Evolutionary conservation across 2,113 vertebrate genomes (phyloP), one percentile per base, ranked within the genome.

Genomic region (Ellobius talpinus): DNA sequence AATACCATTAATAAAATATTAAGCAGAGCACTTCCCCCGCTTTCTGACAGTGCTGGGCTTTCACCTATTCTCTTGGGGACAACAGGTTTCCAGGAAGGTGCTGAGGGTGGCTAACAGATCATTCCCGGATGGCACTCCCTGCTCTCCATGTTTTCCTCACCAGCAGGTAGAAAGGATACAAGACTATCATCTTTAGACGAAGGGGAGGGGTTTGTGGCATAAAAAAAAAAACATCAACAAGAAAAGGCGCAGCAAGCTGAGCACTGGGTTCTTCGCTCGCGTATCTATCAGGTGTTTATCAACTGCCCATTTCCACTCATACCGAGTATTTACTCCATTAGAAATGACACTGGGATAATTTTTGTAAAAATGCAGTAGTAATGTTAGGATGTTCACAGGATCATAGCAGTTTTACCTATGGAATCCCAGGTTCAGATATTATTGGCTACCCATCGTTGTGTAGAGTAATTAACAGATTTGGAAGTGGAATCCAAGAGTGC

Each of bases 1-100:
- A 61, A 24, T 39, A 95, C 90, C 70, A 91, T 97, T 93, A 98
- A 97, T 97, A 93, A 97, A 93, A 65, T 94, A 97, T 96, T 96
- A 97, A 10, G 90, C 96, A 96, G 95, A 61, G 96, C 94, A 68
- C 97, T 84, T 98, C 95, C 92, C 96, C 92, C 73, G 90, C 85
- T 14, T 94, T 95, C 95, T 78, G 92, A 94, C 79, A 86, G 39
- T 89, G 42, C 90, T 87, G 85, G 55, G 87, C 94, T 94, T 96
- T 94, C 81, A 82, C 95, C 0, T 10, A 9, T 95, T 97, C 94
- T 97, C 16, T 0, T 72, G 87, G 72, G 97, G 63, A 91, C 66
- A 94, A 45, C 91, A 91, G 86, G 95, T 90, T 97, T 97, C 96
- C 16, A 0, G 68, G 55, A 97, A 96, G 77, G 87, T 86, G 65